Evolutionary conservation across 1,140 invertebrate species (phyloP), one percentile per base, ranked within the genome.

Genomic region (Mamestra configurata): DNA sequence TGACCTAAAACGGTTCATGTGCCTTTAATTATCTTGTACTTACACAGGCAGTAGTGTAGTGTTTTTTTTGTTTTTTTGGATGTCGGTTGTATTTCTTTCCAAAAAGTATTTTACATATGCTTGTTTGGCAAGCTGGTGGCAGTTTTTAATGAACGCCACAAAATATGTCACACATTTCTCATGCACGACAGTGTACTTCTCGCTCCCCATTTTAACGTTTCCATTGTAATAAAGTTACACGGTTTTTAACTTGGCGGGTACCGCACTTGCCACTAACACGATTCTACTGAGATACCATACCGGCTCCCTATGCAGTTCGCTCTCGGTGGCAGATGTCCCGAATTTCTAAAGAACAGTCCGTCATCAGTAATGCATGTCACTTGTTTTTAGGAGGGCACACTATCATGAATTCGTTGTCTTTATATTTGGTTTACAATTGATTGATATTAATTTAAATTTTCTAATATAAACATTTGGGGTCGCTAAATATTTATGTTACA

Each of bases 171-270:
- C 15, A 24, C 59, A 43, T 55, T 35, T 80, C 43, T 18, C 8
- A 35, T 84, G 82, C 51, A 40, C 71, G 15, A 15, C 81, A 80
- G 77, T 90, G 86, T 80, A 85, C 40, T n/a, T n/a, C 77, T 57
- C 61, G 80, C 87, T 77, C 88, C 88, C 88, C 80, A 84, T 66
- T 79, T 70, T 77, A 79, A 51, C 59, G 64, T 68, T 73, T 76
- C 82, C 79, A 89, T 92, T 89, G 90, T 91, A 90, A 92, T 90
- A 89, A 90, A 92, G 85, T 93, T 92, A 93, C 91, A 93, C 90
- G 91, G 86, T 93, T 93, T 93, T 93, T 93, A 92, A 91, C 90
- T 91, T 80, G 64, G 77, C 70, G 73, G 72, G 80, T 55, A 68
- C 70, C 31, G 61, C 73, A 64, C 73, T 76, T 76, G 73, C 53